A percentile compares a stretch with the other conserved stretches of the same genome.
phyloP scores from a whole-genome alignment of 2,797 vertebrate species.

The Anabas testudineus region DNA sequence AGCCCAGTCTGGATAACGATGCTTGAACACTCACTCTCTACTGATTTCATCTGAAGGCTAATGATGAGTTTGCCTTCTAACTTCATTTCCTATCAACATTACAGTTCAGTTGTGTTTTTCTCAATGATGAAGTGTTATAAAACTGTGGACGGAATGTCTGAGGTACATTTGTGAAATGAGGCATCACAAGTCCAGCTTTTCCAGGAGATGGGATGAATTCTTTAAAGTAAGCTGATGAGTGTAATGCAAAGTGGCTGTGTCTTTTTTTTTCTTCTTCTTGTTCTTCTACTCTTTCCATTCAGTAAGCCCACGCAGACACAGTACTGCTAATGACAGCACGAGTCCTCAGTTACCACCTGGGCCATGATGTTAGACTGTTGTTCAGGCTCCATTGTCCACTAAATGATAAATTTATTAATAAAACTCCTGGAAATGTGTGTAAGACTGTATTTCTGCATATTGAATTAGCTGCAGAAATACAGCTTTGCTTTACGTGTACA shows the following conservation, averaged over 20 bases:
- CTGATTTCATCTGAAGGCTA: conserved; percentile 81
- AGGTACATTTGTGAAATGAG: conserved; percentile 84
- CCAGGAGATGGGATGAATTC: conserved; percentile 69
- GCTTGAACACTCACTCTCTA: conserved; percentile 77
- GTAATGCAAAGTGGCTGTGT: conserved; percentile 55
- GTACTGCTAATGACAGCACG: conserved; percentile 45
- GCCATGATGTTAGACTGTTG: conserved; percentile 52
- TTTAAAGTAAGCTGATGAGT: conserved; percentile 75
- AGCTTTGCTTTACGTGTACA: conserved; percentile 39
- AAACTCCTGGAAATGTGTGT: conserved; percentile 31
- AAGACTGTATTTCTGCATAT: conserved; percentile 34
- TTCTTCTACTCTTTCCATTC: conserved; percentile 54
- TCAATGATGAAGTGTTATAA: conserved; percentile 76
- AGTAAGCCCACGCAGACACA: conserved; percentile 50
- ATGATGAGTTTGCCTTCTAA: conserved; percentile 79
- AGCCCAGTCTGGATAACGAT: conserved; percentile 75
- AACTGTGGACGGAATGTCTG: conserved; percentile 70
- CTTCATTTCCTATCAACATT: conserved; percentile 76
- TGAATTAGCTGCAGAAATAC: conserved; percentile 22
- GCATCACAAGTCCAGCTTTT: conserved; percentile 81
- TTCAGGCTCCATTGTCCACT: conserved; percentile 68
- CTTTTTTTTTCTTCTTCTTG: conserved; percentile 18
- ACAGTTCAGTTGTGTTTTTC: conserved; percentile 58
- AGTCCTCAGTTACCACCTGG: conserved; percentile 57
- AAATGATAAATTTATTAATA: conserved; percentile 62